Percentiles rank a stretch among this genome's conserved stretches.
These are phyloP conservation scores for Phycodurus eques DNA, from an alignment of 2,113 vertebrate species.

Conservation along the genomic window DNA sequence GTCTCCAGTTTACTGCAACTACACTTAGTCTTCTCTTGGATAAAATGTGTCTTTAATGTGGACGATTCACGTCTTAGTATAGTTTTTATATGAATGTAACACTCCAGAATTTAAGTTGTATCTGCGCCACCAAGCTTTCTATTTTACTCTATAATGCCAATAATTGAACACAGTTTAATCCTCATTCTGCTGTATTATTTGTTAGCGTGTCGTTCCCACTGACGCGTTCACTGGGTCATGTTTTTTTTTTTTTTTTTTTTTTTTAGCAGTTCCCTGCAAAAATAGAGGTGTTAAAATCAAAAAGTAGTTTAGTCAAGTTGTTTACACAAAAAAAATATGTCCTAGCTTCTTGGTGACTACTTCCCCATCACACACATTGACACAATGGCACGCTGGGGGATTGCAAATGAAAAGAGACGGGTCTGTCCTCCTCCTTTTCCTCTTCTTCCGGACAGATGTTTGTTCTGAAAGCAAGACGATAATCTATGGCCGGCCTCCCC, in stretches of 20 bases:
- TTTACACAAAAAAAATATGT: neutral
- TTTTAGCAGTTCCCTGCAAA: neutral
- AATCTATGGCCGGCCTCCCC: conserved; percentile 51
- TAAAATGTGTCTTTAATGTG: too few species aligned
- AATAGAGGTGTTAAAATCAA: neutral
- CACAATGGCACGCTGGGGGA: conserved; percentile 30
- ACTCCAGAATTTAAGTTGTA: too few species aligned
- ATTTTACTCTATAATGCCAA: too few species aligned
- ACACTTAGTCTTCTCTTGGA: too few species aligned
- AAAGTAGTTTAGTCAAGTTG: neutral
- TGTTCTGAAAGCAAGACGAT: conserved; percentile 48
- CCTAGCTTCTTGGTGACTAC: conserved; percentile 1
- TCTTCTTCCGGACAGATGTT: conserved; percentile 62
- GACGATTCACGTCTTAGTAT: too few species aligned
- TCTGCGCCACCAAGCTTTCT: too few species aligned
- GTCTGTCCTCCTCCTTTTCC: conserved; percentile 45
- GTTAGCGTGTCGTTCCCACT: neutral
- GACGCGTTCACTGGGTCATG: neutral
- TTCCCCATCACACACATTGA: conserved; percentile 25
- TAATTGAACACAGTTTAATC: too few species aligned
- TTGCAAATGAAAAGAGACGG: conserved; percentile 43
- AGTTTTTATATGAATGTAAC: too few species aligned
- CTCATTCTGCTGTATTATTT: neutral
- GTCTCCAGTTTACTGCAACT: too few species aligned
- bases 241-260: neutral